Percentiles rank a stretch among this genome's conserved stretches.
These are phyloP conservation scores for Pseudomyrmex pallidus DNA, from an alignment of 1,140 invertebrate species.

Conservation along the genomic window DNA sequence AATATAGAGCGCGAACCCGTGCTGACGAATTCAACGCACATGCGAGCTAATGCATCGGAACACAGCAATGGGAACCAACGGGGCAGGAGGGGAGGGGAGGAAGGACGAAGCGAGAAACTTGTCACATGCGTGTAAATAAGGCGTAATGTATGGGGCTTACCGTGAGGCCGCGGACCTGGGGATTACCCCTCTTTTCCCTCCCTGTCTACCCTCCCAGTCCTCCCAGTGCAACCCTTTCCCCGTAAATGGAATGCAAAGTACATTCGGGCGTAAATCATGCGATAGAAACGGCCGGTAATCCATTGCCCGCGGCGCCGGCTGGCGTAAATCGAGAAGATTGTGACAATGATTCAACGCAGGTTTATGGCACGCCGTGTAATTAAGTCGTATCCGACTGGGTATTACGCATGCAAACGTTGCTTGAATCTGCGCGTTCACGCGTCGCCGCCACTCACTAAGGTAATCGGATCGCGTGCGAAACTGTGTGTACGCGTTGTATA, in stretches of 20 bases:
- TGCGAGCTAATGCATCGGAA: constrained; percentile 42
- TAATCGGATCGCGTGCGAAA: constrained; percentile 60
- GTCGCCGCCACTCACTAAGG: neutral
- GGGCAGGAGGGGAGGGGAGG: neutral
- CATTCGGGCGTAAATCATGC: constrained; percentile 68
- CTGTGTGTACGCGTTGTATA: constrained; percentile 1
- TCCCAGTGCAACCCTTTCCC: constrained; percentile 37
- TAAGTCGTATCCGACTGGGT: constrained; percentile 67
- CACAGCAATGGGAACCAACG: neutral
- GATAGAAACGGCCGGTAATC: constrained; percentile 68
- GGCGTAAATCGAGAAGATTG: constrained; percentile 72
- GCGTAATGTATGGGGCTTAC: constrained; percentile 53
- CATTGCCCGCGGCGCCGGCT: constrained; percentile 54
- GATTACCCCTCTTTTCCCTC: constrained; percentile 38
- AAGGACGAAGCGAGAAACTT: constrained; percentile 9
- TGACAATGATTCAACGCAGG: constrained; percentile 72
- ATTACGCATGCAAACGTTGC: constrained; percentile 64
- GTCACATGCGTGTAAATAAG: constrained; percentile 65
- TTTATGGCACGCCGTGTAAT: constrained; percentile 67
- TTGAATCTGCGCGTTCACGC: constrained; percentile 35
- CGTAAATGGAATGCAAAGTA: constrained; percentile 63
- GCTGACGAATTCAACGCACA: constrained; percentile 52
- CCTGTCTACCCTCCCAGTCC: too few relatives aligned
- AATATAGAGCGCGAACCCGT: constrained; percentile 29
- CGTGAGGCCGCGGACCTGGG: constrained; percentile 25